Evolutionary conservation across 2,888 invertebrate species (phyloP), one percentile per base, ranked within the genome.

Genomic region (Ormyrus rosae): DNA sequence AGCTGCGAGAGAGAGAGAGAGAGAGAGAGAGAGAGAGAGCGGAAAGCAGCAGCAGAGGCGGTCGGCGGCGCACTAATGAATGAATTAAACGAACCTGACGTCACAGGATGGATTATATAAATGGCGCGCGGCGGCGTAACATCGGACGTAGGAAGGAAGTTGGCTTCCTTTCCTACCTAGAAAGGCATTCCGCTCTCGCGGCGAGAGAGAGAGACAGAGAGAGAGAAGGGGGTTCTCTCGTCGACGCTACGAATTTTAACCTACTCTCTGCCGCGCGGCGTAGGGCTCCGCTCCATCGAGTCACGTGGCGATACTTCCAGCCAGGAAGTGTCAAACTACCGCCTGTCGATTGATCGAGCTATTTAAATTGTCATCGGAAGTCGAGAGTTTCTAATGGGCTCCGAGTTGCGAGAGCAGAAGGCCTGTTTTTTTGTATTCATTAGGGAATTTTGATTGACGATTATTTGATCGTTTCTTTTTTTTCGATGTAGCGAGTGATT

Each of bases 51-150:
- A 48, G 63, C 50, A 34, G 34, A 34, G 34, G 46, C 53, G 60
- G 45, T 34, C 8, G 11, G 45, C 64, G 60, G 50, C 64, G 60
- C 60, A 68, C 85, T 88, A 87, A 89, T 89, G 89, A 90, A 89
- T 89, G 89, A 88, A 90, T 89, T 89, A 89, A 89, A 48, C 63
- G n/a, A 53, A 56, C 11, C 55, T 87, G 89, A 90, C 90, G 89
- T 89, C 89, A 90, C 88, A 89, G 90, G 90, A 89, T 88, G 89
- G 90, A 88, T 90, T 90, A 90, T 89, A 88, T 89, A 90, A 90
- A 89, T 86, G 88, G 84, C 86, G 84, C 7, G 55, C 34, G 13
- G 67, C 56, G 65, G 68, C 50, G 61, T n/a, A 60, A 85, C 84
- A 86, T 63, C 56, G 34, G 55, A 60, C 67, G 70, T 87, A 89